phyloP scores from a whole-genome alignment of 92 coral and sea anemone genomes.

The Virgularia gustaviana region DNA sequence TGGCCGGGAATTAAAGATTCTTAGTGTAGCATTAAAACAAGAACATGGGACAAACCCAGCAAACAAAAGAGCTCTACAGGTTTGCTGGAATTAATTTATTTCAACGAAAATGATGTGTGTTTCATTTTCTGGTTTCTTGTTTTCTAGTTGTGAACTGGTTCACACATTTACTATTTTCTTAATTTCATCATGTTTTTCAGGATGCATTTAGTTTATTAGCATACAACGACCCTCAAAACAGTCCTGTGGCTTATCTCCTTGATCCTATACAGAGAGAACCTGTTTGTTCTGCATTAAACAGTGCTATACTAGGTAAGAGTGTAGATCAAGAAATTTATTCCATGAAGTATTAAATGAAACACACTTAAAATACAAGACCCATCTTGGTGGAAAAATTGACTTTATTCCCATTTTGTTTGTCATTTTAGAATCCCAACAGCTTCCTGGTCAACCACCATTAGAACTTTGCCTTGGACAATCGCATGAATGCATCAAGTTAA shows the following conservation, averaged over 20 bases:
- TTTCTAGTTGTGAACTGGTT: not conserved
- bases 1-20: constrained; percentile 83
- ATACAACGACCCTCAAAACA: constrained; percentile 84
- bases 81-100: too few species aligned
- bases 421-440: constrained; percentile 80
- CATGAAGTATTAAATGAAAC: not conserved
- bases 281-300: constrained; percentile 87
- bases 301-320: constrained; percentile 90
- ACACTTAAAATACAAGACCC: not conserved
- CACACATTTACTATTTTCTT: not conserved
- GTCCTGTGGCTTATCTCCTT: constrained; percentile 86
- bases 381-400: not conserved
- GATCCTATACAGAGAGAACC: constrained; percentile 96
- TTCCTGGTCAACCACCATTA: constrained; percentile 93
- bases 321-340: not conserved
- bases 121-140: not conserved
- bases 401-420: not conserved
- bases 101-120: too few species aligned
- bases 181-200: constrained; percentile 45
- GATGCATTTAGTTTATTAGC: constrained; percentile 98
- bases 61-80: constrained; percentile 93
- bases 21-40: constrained; percentile 80
- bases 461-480: constrained; percentile 93
- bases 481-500: constrained; percentile 79
- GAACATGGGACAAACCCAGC: constrained; percentile 92